Base-by-base conservation (phyloP, 2,797 vertebrate genomes). In the Eulemur rubriventer region DNA sequence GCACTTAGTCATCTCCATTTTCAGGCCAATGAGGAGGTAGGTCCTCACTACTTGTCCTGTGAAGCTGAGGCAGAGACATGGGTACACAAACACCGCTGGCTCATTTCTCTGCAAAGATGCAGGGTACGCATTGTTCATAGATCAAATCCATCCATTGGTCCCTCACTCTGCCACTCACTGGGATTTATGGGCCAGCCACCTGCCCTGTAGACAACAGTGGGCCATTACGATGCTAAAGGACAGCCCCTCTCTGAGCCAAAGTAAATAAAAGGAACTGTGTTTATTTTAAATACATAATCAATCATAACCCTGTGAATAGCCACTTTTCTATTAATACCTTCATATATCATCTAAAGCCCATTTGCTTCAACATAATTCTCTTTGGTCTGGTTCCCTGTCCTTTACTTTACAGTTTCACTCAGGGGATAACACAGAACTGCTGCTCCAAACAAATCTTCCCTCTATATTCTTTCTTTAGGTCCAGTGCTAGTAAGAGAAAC, bases 251-350 rank as follows among this genome's bases (percentile, higher is more conserved):
- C 76, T 55, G 65, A 94, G 94, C 76, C 96, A 96, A 96, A 94
- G 93, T 95, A 97, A 97, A 97, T 94, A 93, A 97, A 96, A 96
- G 96, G 94, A 96, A 97, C 94, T 97, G 97, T 97, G 93, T 97
- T 98, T 97, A 95, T 95, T 98, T 96, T 97, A 97, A 98, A 96
- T 96, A 85, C 91, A 69, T 92, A 92, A 96, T 97, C 97, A 94
- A 90, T 97, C 96, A 97, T 97, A 97, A 91, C 67, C 59, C 69
- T n/a, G 43, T 85, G 93, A 97, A 88, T 92, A 95, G 96, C 57
- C 90, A 93, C 93, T 96, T 97, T 97, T 93, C 95, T 94, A 96
- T 89, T 95, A 93, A 95, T 90, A 93, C 93, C 83, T 89, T 94
- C 96, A 96, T 97, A 97, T 63, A 97, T 95, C 96, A 96, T 72